phyloP scores from a whole-genome alignment of 2,888 invertebrate species.

The Caenorhabditis sp. region DNA sequence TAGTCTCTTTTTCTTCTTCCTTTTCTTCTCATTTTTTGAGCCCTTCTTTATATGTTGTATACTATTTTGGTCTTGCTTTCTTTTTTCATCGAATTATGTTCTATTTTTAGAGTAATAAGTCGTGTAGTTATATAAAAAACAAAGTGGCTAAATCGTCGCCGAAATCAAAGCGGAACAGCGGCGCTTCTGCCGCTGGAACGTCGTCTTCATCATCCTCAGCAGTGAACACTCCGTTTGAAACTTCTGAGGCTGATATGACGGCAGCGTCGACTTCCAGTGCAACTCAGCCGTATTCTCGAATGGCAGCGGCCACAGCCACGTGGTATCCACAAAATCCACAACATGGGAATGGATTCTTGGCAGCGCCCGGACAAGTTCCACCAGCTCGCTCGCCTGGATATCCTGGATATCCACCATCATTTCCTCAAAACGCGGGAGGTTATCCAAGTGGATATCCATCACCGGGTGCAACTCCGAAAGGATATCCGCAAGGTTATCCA shows the following conservation, averaged over 20 bases:
- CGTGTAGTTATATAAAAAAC: background rate
- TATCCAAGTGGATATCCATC: constrained; percentile 7
- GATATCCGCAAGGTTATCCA: constrained; percentile 24
- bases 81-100: background rate
- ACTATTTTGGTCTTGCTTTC: background rate
- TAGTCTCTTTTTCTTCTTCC: background rate
- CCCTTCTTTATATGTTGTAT: background rate
- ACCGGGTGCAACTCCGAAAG: constrained; percentile 2
- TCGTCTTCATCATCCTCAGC: background rate
- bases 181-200: constrained; percentile 3
- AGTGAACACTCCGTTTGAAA: background rate
- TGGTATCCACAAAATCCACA: constrained; percentile 42
- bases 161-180: constrained; percentile 20
- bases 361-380: background rate
- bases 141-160: constrained; percentile 30
- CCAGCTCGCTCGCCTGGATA: background rate
- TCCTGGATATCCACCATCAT: background rate
- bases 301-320: constrained; percentile 35
- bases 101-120: background rate
- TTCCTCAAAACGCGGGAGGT: background rate
- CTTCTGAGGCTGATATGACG: background rate
- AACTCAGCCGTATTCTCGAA: constrained; percentile 19
- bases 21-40: constrained; percentile 10
- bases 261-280: background rate
- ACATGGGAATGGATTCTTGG: constrained; percentile 23